Conservation (phyloP, 2,113 vertebrate species). For the Polypterus senegalus region DNA sequence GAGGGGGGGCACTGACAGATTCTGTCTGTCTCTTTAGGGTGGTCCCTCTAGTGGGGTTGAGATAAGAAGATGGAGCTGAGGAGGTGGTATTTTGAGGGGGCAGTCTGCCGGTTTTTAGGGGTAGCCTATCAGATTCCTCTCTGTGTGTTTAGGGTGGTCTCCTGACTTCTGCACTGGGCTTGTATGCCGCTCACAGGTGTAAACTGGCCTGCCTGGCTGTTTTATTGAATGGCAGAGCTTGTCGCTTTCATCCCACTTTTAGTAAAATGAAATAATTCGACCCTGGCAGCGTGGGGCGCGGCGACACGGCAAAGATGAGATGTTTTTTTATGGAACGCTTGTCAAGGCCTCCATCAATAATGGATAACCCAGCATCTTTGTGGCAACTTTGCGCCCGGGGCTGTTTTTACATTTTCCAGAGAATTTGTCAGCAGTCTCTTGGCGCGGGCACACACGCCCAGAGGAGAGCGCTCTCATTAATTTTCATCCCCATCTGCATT, state of each 20-base stretch:
- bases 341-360: conserved; percentile 63
- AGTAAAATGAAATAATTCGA: conserved; percentile 6
- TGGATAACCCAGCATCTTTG: conserved; percentile 45
- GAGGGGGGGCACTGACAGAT: no score
- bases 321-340: conserved; percentile 42
- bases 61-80: no score
- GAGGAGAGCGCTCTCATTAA: conserved; percentile 37
- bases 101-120: no score
- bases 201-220: background rate
- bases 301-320: conserved; percentile 12
- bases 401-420: conserved; percentile 60
- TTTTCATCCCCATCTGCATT: conserved; percentile 53
- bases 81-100: no score
- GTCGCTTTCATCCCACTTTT: conserved; percentile 9
- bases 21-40: no score
- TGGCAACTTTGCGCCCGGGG: conserved; percentile 57
- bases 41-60: no score
- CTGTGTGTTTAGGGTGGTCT: no score
- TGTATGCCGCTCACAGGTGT: no score
- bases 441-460: conserved; percentile 13
- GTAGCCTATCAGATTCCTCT: no score
- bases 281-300: background rate
- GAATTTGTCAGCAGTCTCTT: conserved; percentile 53
- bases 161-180: no score
- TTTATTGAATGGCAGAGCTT: conserved; percentile 20